phyloP scores from a whole-genome alignment of 2,797 vertebrate genomes.

The Coreius guichenoti region DNA sequence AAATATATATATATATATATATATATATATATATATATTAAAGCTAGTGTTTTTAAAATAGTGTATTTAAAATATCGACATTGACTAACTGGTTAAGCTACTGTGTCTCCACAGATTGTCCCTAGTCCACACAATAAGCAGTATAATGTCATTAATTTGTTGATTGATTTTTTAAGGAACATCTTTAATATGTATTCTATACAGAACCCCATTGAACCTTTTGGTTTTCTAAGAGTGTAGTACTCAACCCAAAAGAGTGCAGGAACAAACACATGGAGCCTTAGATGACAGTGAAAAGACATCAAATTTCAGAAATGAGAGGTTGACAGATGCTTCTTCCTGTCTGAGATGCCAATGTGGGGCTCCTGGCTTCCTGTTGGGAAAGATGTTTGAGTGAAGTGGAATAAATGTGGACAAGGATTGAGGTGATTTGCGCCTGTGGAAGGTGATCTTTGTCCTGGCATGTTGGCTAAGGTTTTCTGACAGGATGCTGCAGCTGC shows the following conservation, averaged over 20 bases:
- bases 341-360: background rate
- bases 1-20: background rate
- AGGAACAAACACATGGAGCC: background rate
- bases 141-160: background rate
- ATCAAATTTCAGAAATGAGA: conserved; percentile 35
- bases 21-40: background rate
- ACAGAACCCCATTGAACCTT: background rate
- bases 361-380: conserved; percentile 37
- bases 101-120: background rate
- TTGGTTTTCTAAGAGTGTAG: background rate
- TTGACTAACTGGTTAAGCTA: background rate
- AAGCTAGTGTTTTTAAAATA: background rate
- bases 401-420: conserved; percentile 14
- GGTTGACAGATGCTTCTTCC: conserved; percentile 41
- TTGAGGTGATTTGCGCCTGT: background rate
- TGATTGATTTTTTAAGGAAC: background rate
- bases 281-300: conserved; percentile 11
- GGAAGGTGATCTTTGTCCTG: background rate
- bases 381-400: conserved; percentile 23
- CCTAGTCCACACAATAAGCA: background rate
- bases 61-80: background rate
- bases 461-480: conserved; percentile 16
- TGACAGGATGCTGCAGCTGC: conserved; percentile 44
- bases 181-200: background rate
- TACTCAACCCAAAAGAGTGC: background rate